These are phyloP conservation scores for Ptilodon capucinus DNA, from an alignment of 2,888 invertebrate genomes.

Conservation along the genomic window DNA sequence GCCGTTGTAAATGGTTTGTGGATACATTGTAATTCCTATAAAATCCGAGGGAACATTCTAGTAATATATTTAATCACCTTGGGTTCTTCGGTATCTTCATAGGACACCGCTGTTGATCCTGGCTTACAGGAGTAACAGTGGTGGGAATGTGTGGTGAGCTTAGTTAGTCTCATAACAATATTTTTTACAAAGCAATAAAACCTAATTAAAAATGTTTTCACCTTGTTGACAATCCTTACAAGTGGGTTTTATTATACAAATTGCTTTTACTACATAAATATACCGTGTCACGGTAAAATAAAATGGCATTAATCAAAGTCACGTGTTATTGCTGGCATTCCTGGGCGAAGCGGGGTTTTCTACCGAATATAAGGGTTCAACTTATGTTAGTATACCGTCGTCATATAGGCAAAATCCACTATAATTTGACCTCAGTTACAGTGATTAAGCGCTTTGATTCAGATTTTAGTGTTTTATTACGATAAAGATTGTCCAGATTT, in stretches of 20 bases:
- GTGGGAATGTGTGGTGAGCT: neutral
- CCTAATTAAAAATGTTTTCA: neutral
- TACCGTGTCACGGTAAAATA: constrained; percentile 10
- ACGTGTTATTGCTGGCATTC: constrained; percentile 28
- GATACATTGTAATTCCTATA: too few species aligned
- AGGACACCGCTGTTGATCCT: too few species aligned
- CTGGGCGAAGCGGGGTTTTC: constrained; percentile 5
- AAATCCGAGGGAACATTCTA: too few species aligned
- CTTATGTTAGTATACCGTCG: neutral
- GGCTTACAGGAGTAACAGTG: neutral
- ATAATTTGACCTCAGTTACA: constrained; percentile 1
- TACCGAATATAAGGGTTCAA: constrained; percentile 12
- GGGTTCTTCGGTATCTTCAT: too few species aligned
- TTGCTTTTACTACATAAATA: constrained; percentile 7
- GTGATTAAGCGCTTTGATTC: constrained; percentile 18
- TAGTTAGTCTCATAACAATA: too few species aligned
- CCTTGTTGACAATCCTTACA: neutral
- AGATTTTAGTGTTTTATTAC: neutral
- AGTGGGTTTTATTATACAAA: constrained; percentile 8
- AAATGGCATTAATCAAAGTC: constrained; percentile 32
- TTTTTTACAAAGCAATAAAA: neutral
- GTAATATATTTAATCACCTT: too few species aligned
- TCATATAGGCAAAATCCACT: neutral
- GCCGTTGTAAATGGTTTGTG: too few species aligned
- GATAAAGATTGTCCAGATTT: too few species aligned